A percentile compares a stretch with the other conserved stretches of the same genome.
phyloP scores from a whole-genome alignment of 2,797 vertebrate species.

The Anabacerthia variegaticeps region DNA sequence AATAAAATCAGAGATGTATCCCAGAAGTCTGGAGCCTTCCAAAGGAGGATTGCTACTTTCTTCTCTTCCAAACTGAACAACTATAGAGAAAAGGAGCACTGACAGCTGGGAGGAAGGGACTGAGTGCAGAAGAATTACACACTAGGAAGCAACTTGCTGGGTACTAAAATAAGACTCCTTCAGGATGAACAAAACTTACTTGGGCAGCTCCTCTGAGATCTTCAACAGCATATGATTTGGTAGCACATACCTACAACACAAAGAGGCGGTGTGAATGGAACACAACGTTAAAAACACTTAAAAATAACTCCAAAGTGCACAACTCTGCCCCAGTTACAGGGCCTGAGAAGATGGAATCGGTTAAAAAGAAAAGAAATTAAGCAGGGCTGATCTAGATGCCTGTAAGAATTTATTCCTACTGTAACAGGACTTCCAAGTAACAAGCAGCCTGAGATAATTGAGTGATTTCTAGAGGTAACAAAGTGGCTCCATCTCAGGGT shows the following conservation, averaged over 20 bases:
- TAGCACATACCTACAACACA: constrained; percentile 84
- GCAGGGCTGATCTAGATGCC: not conserved
- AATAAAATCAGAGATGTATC: not conserved
- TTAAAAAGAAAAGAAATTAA: not conserved
- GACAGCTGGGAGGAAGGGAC: not conserved
- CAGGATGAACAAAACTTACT: constrained; percentile 80
- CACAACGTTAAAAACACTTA: not conserved
- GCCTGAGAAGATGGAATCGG: not conserved
- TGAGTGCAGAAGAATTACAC: not conserved
- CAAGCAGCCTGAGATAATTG: not conserved
- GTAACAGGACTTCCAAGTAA: not conserved
- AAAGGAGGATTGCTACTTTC: not conserved
- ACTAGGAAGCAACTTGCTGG: not conserved
- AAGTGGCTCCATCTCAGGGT: not conserved
- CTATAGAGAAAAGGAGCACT: not conserved
- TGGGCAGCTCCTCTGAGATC: constrained; percentile 92
- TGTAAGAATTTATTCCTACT: not conserved
- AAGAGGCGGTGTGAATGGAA: not conserved
- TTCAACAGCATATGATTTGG: constrained; percentile 97
- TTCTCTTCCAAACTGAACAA: not conserved
- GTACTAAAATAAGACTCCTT: not conserved
- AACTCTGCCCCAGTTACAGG: not conserved
- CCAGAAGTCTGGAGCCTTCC: not conserved
- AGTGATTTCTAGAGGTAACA: not conserved
- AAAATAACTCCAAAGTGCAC: not conserved